Evolutionary conservation across 2,888 invertebrate species (phyloP), one percentile per base, ranked within the genome.

Genomic region (Drosophila parthenogenetica): DNA sequence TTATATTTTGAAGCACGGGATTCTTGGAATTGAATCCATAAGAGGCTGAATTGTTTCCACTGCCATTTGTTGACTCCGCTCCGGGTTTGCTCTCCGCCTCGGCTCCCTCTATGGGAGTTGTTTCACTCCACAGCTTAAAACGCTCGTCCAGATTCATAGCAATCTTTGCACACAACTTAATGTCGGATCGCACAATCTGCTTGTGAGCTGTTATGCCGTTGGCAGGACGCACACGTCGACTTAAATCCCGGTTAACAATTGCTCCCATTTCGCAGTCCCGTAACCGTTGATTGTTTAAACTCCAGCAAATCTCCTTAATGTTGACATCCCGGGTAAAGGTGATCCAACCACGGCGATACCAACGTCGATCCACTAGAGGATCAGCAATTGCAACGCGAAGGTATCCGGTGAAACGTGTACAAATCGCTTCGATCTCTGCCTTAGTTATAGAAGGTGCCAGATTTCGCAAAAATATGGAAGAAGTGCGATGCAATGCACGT

Each of bases 221-320:
- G 0, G 98, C 96, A 0, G 98, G 96, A 0, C 99, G 95, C 69
- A 99, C 97, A 57, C 99, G 95, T 13, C 99, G 95, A 87, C 97
- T 98, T 73, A 99, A 93, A 93, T 99, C 99, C 16, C 99, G 94
- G 93, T 99, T 99, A 49, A 99, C 98, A 78, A 99, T 73, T 96
- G 95, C 73, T 96, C 93, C 97, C 97, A 91, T 70, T 91, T 92
- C 90, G 74, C 91, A 91, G 65, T 92, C 92, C 2, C 91, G 86
- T 49, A 92, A 74, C 88, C 99, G 94, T 71, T 98, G 97, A 82
- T 98, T 98, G 91, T 99, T 99, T 43, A 99, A 94, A 91, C 97
- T 98, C 99, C 99, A 99, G 93, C 99, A 99, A 79, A 99, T 99
- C 91, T 99, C 99, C 91, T 99, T 99, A 79, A 99, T 99, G 92